Conservation (phyloP, 2,888 invertebrate species). For the Pemphredon lugubris region DNA sequence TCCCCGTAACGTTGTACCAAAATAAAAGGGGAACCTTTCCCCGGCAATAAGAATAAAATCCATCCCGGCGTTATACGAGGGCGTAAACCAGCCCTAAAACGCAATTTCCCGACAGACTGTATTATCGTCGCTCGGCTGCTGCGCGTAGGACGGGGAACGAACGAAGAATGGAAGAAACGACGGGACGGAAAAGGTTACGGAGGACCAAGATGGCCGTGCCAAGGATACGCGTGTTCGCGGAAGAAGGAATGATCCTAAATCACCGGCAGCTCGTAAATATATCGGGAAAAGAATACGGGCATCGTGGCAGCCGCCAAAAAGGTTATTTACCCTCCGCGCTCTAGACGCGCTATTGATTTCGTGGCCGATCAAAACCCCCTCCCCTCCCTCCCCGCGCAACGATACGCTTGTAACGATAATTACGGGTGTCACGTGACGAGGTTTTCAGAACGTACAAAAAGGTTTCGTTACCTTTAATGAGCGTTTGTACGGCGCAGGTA, state of each 20-base stretch:
- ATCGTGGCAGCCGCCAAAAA: constrained; percentile 28
- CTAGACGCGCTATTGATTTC: constrained; percentile 30
- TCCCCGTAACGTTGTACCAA: background rate
- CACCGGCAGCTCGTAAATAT: constrained; percentile 48
- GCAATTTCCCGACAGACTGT: constrained; percentile 8
- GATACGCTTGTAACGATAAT: constrained; percentile 3
- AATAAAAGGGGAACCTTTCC: background rate
- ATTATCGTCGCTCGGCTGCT: constrained; percentile 6
- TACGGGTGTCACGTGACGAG: constrained; percentile 20
- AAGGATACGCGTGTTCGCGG: constrained; percentile 6
- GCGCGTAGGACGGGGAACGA: background rate
- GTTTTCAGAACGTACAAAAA: constrained; percentile 17
- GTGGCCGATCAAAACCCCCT: constrained; percentile 5
- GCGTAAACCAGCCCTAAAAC: constrained; percentile 11
- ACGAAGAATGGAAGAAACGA: background rate
- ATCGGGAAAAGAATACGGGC: constrained; percentile 37
- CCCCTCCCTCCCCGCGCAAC: constrained; percentile 1
- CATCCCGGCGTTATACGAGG: constrained; percentile 9
- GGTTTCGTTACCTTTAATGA: constrained; percentile 25
- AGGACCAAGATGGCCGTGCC: background rate
- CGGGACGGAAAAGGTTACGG: too few species aligned
- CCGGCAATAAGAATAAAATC: constrained; percentile 3
- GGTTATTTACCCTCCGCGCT: constrained; percentile 47
- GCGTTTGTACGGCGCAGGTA: constrained; percentile 10
- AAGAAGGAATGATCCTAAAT: constrained; percentile 38